These are phyloP conservation scores for Podarcis lilfordi DNA, from an alignment of 2,797 vertebrate species.

Conservation along the genomic window DNA sequence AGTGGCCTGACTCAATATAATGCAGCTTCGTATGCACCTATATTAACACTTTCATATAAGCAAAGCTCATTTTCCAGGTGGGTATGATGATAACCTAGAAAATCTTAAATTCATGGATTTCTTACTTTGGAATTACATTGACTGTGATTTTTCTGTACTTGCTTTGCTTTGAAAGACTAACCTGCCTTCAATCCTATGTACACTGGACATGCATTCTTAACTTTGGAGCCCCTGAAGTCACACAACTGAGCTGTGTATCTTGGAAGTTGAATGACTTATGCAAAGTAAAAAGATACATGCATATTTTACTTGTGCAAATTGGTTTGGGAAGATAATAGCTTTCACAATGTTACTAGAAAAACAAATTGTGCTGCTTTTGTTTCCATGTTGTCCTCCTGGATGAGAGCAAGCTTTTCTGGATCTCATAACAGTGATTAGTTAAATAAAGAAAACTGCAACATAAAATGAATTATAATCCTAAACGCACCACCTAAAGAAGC, in stretches of 20 bases:
- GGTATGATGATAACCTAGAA: neutral
- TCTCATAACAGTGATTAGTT: neutral
- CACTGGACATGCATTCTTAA: neutral
- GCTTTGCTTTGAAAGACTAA: neutral
- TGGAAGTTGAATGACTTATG: neutral
- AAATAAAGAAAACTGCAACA: neutral
- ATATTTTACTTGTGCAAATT: too few species aligned
- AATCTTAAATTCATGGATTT: neutral
- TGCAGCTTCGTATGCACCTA: too few species aligned
- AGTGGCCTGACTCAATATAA: too few species aligned
- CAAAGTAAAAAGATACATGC: neutral
- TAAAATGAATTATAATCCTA: neutral
- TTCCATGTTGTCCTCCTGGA: neutral
- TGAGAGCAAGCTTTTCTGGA: neutral
- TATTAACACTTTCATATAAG: too few species aligned
- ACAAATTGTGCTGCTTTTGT: neutral
- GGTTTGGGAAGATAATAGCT: too few species aligned
- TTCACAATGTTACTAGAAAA: too few species aligned
- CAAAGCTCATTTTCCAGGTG: too few species aligned
- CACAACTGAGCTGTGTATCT: neutral
- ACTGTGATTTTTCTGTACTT: neutral
- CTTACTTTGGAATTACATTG: neutral
- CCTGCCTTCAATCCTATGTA: too few species aligned
- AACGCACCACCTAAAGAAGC: too few species aligned
- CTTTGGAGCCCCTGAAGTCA: neutral